A percentile compares a stretch with the other conserved stretches of the same genome.
phyloP scores from a whole-genome alignment of 2,888 invertebrate genomes.

The Apamea epomidion region DNA sequence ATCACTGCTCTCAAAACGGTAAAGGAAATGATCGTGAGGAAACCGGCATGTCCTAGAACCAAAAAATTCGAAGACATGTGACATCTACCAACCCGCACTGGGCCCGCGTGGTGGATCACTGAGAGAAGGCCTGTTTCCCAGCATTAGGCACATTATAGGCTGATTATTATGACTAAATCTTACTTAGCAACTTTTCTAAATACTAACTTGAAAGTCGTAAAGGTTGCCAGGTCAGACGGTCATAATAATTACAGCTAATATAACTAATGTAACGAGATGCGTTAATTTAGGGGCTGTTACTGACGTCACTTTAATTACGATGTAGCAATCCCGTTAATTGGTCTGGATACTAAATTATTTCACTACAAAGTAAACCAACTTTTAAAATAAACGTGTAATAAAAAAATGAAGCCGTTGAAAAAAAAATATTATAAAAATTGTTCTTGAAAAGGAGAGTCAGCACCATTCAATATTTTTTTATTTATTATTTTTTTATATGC shows the following conservation, averaged over 20 bases:
- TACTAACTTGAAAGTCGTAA: constrained; percentile 4
- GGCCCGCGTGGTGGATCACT: no score
- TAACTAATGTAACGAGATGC: constrained; percentile 10
- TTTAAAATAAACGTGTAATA: background rate
- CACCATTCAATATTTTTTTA: background rate
- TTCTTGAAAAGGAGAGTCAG: background rate
- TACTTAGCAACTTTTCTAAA: background rate
- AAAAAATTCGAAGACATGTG: no score
- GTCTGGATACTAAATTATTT: background rate
- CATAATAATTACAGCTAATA: constrained; percentile 25
- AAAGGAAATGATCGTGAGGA: background rate
- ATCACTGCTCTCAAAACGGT: background rate
- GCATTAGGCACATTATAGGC: no score
- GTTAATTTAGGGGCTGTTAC: background rate
- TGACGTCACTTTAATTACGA: constrained; percentile 53
- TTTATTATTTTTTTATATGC: background rate
- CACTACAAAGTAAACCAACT: background rate
- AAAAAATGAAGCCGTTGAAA: background rate
- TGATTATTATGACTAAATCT: background rate
- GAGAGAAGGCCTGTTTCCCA: no score
- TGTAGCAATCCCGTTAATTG: constrained; percentile 37
- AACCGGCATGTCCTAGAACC: background rate
- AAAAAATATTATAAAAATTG: background rate
- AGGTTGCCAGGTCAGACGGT: constrained; percentile 36
- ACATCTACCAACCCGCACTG: no score